These are phyloP conservation scores for Formica selysi DNA, from an alignment of 1,140 invertebrate species.

Conservation along the genomic window DNA sequence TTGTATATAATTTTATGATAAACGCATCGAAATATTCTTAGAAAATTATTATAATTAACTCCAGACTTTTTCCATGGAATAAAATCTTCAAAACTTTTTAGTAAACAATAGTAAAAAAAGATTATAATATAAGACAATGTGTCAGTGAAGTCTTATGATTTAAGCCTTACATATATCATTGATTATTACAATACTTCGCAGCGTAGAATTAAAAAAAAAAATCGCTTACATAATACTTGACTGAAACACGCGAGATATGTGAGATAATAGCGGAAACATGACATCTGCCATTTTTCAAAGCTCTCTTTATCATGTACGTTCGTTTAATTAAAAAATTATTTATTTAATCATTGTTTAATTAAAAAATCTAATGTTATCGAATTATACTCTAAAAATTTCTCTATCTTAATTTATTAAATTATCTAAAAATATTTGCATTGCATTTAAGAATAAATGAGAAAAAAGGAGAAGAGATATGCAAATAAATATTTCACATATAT, in stretches of 20 bases:
- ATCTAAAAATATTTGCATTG: not conserved
- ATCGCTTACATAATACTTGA: conserved; percentile 61
- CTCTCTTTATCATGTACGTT: not conserved
- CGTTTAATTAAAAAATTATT: not conserved
- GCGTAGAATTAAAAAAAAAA: conserved; percentile 46
- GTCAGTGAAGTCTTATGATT: conserved; percentile 41
- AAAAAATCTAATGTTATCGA: not conserved
- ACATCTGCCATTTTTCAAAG: not conserved
- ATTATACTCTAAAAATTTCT: conserved; percentile 2
- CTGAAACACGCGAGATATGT: conserved; percentile 27
- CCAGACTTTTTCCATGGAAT: not conserved
- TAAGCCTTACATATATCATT: conserved; percentile 25
- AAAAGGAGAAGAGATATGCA: not conserved
- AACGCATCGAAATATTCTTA: not conserved
- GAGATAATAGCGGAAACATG: conserved; percentile 3
- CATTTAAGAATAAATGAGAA: not conserved
- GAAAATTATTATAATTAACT: not conserved
- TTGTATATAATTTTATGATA: no score
- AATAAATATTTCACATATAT: not conserved
- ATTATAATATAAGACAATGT: not conserved
- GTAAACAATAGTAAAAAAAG: not conserved
- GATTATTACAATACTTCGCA: conserved; percentile 38
- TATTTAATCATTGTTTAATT: no score
- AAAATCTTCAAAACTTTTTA: not conserved
- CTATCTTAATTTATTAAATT: not conserved